Base-by-base conservation (phyloP, 2,797 vertebrate species). In the Eulemur coronatus region DNA sequence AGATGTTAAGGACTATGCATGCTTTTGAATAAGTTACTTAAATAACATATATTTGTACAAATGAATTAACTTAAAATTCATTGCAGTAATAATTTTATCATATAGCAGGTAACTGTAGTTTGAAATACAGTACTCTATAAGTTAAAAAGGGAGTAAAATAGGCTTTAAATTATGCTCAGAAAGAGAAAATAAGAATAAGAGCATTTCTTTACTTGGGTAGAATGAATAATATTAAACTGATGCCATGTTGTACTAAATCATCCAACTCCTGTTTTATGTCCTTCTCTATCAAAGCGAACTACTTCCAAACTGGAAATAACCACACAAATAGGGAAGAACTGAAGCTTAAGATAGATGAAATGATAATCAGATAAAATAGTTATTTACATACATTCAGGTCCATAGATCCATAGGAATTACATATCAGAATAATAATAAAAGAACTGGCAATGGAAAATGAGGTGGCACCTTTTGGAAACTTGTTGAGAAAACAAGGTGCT, bases 21-120 rank as follows among this genome's bases (percentile, higher is more conserved):
- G 81, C 20, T 72, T 87, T 86, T 72, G 10, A 67, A 63, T 84
- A 82, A 48, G 33, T 28, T 76, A 30, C 28, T 89, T 73, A 76
- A 89, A 57, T 67, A 89, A 57, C 4, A 80, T 48, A 69, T 46
- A 28, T 52, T 35, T 72, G 55, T 50, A 81, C 41, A 75, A 80
- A 81, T 57, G 20, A 94, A 87, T 73, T 88, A 87, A 50, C 30
- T 76, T 78, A 73, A 80, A 95, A 78, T 35, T 75, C 63, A 82
- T 10, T 88, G 0, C 38, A 75, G 48, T 55, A 73, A 59, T n/a
- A 65, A 67, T 73, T 73, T 88, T 59, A 46, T 61, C 63, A 85
- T 30, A 22, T 38, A 81, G 35, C 35, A 59, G 38, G 69, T 48
- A 92, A 82, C 7, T 92, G 4, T 8, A 57, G 6, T 38, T 94